Evolutionary conservation across 2,888 invertebrate species (phyloP).

Genomic region (Melikaiella ostensackeni): DNA sequence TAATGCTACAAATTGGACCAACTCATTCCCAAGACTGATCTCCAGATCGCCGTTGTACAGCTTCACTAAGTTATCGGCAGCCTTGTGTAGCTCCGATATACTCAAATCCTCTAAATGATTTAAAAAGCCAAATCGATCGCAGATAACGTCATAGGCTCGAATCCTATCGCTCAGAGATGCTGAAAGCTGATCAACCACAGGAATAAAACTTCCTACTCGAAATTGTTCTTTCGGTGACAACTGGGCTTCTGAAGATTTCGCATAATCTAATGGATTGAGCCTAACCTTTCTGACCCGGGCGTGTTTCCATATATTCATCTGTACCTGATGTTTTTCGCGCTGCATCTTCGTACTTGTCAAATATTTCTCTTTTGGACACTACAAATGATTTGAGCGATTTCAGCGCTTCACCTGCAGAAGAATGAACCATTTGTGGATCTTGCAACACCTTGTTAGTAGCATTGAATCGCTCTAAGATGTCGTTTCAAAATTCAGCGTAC

Average conservation of each 20-base stretch:
- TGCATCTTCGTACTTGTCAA: slow-evolving; percentile 57
- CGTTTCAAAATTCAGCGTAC: slow-evolving; percentile 69
- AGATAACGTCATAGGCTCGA: slow-evolving; percentile 35
- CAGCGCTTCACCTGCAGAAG: slow-evolving; percentile 55
- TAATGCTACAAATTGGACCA: no score
- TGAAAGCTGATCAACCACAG: slow-evolving; percentile 36
- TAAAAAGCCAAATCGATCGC: slow-evolving; percentile 14
- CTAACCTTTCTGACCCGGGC: slow-evolving; percentile 2
- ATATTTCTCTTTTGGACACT: slow-evolving; percentile 53
- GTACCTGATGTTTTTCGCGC: slow-evolving; percentile 50
- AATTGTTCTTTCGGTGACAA: slow-evolving; percentile 44
- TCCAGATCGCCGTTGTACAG: slow-evolving; percentile 20
- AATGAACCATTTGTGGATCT: slow-evolving; percentile 50
- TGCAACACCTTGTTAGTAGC: slow-evolving; percentile 37
- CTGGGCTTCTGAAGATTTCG: slow-evolving; percentile 37
- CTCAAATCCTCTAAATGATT: slow-evolving; percentile 3
- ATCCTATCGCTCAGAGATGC: slow-evolving; percentile 38
- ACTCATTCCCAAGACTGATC: slow-evolving; percentile 30
- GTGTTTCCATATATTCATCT: neutral
- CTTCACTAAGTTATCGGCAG: neutral
- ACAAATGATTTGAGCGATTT: slow-evolving; percentile 58
- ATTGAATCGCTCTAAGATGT: slow-evolving; percentile 55
- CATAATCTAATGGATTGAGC: slow-evolving; percentile 47
- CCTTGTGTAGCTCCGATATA: slow-evolving; percentile 3
- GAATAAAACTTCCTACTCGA: slow-evolving; percentile 38